Base-by-base conservation (phyloP, 1,140 invertebrate species). In the Metopolophium dirhodum region DNA sequence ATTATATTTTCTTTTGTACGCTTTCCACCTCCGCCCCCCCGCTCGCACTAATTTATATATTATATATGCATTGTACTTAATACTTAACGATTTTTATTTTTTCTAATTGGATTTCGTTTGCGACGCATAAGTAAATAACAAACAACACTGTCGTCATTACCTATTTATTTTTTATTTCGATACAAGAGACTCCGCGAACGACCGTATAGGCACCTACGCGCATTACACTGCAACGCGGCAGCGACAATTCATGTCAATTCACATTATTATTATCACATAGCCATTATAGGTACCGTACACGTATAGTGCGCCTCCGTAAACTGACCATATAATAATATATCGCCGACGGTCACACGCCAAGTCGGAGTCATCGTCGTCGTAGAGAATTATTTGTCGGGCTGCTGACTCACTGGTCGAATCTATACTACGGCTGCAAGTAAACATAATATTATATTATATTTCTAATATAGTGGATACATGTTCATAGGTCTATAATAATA, bases 1-100 rank as follows among this genome's bases (percentile, higher is more conserved):
- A 41, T 41, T 41, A 41, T 45, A 20, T 77, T 92, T 92, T 83
- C 91, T 92, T 83, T 92, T 92, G 77, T 92, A 92, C 68, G 91
- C 83, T 83, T 92, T 92, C 91, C 68, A 83, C 61, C 91, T 51
- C 85, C 85, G 54, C 35, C 7, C 41, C 37, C 35, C 14, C 23
- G 2, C 7, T 35, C 7, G 35, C 37, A 26, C 37, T 77, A 14
- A 77, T 37, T 37, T 90, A 37, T 90, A 30, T 89, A 23, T 82
- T 77, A 82, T 82, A 47, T 82, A 57, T 82, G 20, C 22, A 37
- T 26, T 30, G 2, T 41, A 11, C 87, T 54, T 9, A 14, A n/a
- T 57, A 22, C 30, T 41, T 90, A 41, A 77, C 77, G 37, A 61
- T 91, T 91, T 41, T 37, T 83, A 37, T 83, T 86, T 86, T 86